Conservation (phyloP, 2,797 vertebrate species). For the Sebastes trivittatus region DNA sequence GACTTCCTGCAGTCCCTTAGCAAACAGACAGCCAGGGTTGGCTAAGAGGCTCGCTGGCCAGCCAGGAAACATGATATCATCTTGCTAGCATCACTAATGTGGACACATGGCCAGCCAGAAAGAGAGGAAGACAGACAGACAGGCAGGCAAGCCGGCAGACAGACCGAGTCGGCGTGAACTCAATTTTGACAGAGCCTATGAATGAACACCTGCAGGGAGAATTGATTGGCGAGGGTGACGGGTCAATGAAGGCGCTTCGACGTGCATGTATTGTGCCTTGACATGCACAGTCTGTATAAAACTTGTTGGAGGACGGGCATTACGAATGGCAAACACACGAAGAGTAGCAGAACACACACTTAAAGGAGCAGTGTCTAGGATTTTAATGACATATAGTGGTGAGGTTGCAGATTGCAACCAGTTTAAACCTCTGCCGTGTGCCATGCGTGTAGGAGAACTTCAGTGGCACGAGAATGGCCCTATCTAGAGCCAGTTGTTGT, state of each 20-base stretch:
- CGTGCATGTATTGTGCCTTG: background rate
- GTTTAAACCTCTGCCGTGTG: background rate
- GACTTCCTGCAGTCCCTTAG: constrained; percentile 77
- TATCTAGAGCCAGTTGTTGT: too few species aligned
- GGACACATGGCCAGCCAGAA: constrained; percentile 35
- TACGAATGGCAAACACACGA: background rate
- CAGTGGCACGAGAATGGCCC: background rate
- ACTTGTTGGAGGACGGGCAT: background rate
- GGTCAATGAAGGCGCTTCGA: constrained; percentile 13
- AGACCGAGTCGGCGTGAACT: background rate
- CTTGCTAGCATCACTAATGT: constrained; percentile 54
- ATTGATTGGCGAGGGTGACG: constrained; percentile 27
- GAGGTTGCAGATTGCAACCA: background rate
- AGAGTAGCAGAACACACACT: background rate
- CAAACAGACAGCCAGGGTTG: constrained; percentile 71
- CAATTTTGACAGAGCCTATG: constrained; percentile 16
- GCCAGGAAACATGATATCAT: constrained; percentile 76
- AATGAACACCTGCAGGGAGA: constrained; percentile 38
- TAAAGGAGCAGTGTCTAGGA: background rate
- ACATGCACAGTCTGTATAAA: constrained; percentile 1
- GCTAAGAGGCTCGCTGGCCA: constrained; percentile 69
- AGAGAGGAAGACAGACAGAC: background rate
- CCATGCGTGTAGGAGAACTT: background rate
- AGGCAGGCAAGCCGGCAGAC: background rate
- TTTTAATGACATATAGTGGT: background rate